Evolutionary conservation across 2,797 vertebrate genomes (phyloP).

Genomic region (Sebastiscus albofasciatus): DNA sequence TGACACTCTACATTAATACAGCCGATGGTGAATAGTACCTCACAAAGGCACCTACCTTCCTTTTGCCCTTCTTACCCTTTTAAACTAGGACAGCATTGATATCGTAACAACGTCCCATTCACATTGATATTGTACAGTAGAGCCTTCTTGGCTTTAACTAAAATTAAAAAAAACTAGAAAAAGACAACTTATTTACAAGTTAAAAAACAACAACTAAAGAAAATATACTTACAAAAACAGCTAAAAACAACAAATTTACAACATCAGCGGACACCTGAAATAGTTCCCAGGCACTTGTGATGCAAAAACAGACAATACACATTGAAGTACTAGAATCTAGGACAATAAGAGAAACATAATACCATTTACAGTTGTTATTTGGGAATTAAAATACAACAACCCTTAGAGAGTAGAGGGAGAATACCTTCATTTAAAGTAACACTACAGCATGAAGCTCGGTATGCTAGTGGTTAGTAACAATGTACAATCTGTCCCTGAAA

Average conservation of each 20-base stretch:
- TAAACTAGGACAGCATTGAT: constrained; percentile 18
- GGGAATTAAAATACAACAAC: constrained; percentile 52
- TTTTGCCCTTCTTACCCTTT: constrained; percentile 24
- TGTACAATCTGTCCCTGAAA: constrained; percentile 33
- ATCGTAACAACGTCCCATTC: constrained; percentile 44
- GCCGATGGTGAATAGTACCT: neutral
- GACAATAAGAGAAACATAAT: constrained; percentile 52
- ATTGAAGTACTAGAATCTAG: constrained; percentile 76
- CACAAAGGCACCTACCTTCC: neutral
- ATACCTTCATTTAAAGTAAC: constrained; percentile 81
- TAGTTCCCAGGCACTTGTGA: constrained; percentile 77
- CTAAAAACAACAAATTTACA: constrained; percentile 49
- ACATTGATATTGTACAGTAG: constrained; percentile 42
- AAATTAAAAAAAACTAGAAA: constrained; percentile 43
- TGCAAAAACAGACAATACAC: constrained; percentile 62
- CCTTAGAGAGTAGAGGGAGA: constrained; percentile 48
- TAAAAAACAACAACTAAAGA: constrained; percentile 14
- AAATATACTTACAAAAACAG: constrained; percentile 33
- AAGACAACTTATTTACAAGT: constrained; percentile 55
- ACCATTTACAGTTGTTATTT: constrained; percentile 54
- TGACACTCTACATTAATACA: neutral
- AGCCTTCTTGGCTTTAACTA: constrained; percentile 27
- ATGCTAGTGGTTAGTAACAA: constrained; percentile 41
- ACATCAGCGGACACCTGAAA: constrained; percentile 71
- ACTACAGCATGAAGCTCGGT: constrained; percentile 44